Evolutionary conservation across 2,113 vertebrate genomes (phyloP).

Genomic region (Melospiza melodia): DNA sequence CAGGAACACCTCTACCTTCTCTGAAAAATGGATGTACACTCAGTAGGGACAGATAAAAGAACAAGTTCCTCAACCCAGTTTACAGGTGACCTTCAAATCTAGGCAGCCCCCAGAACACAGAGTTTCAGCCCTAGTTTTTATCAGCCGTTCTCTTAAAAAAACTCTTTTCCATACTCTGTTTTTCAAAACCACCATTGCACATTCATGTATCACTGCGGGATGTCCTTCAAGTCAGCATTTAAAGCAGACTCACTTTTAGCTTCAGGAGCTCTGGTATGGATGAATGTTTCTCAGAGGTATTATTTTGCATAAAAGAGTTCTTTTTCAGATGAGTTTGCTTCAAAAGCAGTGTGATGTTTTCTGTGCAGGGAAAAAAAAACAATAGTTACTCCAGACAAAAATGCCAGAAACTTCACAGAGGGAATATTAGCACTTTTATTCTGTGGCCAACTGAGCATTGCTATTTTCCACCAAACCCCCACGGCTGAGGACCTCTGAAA

Average conservation of each 20-base stretch:
- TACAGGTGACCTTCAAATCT: neutral
- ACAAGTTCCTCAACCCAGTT: neutral
- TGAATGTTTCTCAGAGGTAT: slow-evolving; percentile 64
- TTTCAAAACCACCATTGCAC: slow-evolving; percentile 11
- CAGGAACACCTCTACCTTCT: neutral
- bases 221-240: slow-evolving; percentile 43
- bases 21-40: neutral
- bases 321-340: slow-evolving; percentile 62
- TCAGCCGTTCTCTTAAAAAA: neutral
- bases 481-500: neutral
- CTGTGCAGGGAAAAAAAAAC: slow-evolving; percentile 48
- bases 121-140: neutral
- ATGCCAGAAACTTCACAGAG: neutral
- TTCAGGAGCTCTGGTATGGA: slow-evolving; percentile 72
- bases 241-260: slow-evolving; percentile 74
- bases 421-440: neutral
- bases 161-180: neutral
- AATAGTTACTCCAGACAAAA: slow-evolving; percentile 38
- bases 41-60: neutral
- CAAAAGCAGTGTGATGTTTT: slow-evolving; percentile 70
- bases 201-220: slow-evolving; percentile 7
- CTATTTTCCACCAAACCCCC: neutral
- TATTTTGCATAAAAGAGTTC: slow-evolving; percentile 64
- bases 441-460: neutral
- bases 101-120: neutral